Evolutionary conservation across 2,113 vertebrate genomes (phyloP).

Genomic region (Chionis minor): DNA sequence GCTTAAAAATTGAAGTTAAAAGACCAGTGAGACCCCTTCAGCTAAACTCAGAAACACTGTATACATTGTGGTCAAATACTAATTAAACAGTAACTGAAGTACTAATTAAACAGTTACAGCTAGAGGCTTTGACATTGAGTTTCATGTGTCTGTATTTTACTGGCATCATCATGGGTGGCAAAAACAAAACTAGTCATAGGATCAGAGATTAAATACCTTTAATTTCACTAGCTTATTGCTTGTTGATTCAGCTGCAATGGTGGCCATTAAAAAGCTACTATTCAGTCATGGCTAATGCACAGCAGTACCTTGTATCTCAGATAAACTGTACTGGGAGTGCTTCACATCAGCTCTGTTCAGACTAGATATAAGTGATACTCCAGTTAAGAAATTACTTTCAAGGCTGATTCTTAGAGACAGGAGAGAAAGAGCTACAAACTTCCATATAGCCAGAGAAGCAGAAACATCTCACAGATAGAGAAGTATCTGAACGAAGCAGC

Average conservation of each 20-base stretch:
- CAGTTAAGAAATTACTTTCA: neutral
- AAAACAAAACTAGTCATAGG: neutral
- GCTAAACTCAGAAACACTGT: neutral
- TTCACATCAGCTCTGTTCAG: neutral
- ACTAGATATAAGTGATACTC: neutral
- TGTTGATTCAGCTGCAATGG: slow-evolving; percentile 42
- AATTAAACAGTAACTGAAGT: slow-evolving; percentile 35
- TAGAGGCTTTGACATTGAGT: neutral
- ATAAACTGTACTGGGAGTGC: neutral
- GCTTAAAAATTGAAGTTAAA: neutral
- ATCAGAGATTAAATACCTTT: slow-evolving; percentile 30
- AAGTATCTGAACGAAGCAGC: neutral
- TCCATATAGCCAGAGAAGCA: neutral
- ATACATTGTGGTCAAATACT: neutral
- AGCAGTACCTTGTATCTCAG: neutral
- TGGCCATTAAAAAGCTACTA: neutral
- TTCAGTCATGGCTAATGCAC: neutral
- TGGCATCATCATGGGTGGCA: neutral
- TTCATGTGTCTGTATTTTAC: neutral
- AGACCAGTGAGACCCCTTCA: neutral
- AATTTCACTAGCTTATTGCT: slow-evolving; percentile 14
- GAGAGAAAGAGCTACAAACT: neutral
- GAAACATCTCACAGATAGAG: neutral
- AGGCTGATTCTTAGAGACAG: neutral
- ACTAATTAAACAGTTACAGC: slow-evolving; percentile 33